A percentile compares a stretch with the other conserved stretches of the same genome.
Conservation (phyloP, 2,113 vertebrate genomes). For the Protobothrops mucrosquamatus region DNA sequence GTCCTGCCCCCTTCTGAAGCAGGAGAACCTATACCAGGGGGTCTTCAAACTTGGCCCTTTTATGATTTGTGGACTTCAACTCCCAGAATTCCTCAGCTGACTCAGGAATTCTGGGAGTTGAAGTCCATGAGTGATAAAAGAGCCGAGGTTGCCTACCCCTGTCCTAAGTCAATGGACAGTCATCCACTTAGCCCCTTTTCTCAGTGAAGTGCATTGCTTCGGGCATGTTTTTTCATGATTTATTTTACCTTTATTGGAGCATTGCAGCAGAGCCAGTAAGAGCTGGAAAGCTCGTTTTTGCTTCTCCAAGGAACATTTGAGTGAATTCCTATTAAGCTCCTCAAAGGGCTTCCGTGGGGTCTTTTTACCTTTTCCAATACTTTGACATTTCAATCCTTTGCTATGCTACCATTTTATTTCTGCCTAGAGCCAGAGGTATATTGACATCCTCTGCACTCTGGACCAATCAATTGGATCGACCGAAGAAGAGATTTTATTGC, state of each 20-base stretch:
- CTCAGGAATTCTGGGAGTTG: no score
- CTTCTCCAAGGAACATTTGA: slow-evolving; percentile 3
- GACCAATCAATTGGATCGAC: neutral
- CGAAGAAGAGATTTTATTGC: neutral
- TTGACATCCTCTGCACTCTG: neutral
- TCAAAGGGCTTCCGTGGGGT: neutral
- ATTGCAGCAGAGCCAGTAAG: neutral
- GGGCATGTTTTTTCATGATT: slow-evolving; percentile 6
- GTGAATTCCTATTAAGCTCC: neutral
- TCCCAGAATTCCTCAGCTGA: no score
- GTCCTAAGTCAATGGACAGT: neutral
- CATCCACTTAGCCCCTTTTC: neutral
- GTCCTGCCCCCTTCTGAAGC: no score
- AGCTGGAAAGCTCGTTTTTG: neutral
- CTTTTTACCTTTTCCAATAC: neutral
- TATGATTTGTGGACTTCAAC: no score
- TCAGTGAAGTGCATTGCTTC: neutral
- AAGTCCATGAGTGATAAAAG: no score
- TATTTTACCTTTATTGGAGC: neutral
- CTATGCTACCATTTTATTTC: neutral
- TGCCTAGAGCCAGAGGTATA: neutral
- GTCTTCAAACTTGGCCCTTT: no score
- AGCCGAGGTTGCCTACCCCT: no score
- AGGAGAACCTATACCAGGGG: no score
- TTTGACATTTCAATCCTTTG: neutral